phyloP scores from a whole-genome alignment of 2,888 invertebrate genomes.

The Amblyjoppa proteus region DNA sequence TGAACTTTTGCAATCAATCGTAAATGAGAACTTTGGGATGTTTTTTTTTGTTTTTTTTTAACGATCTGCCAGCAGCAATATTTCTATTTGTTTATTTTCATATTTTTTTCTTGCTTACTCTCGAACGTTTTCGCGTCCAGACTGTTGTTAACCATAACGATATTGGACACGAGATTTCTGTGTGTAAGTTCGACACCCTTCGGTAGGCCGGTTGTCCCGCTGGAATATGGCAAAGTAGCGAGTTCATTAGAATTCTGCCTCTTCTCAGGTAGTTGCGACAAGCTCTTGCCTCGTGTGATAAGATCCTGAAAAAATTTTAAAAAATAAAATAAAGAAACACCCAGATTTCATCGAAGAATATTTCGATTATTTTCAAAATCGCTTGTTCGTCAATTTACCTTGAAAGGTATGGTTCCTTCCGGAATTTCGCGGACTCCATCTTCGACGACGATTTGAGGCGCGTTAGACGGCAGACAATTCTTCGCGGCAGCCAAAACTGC shows the following conservation, averaged over 20 bases:
- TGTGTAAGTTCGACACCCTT: slow-evolving; percentile 87
- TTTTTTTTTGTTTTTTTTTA: not conserved
- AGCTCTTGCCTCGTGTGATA: slow-evolving; percentile 77
- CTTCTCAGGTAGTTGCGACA: slow-evolving; percentile 71
- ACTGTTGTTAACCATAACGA: slow-evolving; percentile 75
- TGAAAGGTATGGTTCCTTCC: slow-evolving; percentile 87
- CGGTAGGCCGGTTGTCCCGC: slow-evolving; percentile 88
- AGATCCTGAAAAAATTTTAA: slow-evolving; percentile 75
- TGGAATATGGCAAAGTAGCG: slow-evolving; percentile 87
- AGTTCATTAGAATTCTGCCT: slow-evolving; percentile 73
- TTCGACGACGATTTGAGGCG: slow-evolving; percentile 82
- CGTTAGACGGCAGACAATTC: slow-evolving; percentile 64
- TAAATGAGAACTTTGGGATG: not conserved
- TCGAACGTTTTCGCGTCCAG: slow-evolving; percentile 37
- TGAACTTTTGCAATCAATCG: not conserved
- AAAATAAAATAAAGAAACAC: not conserved
- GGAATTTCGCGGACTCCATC: slow-evolving; percentile 84
- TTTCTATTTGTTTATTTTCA: not conserved
- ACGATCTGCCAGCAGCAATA: not conserved
- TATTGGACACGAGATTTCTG: slow-evolving; percentile 86
- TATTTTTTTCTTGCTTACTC: slow-evolving; percentile 35
- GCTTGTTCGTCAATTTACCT: slow-evolving; percentile 78
- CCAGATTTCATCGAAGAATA: not conserved
- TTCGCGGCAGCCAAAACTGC: slow-evolving; percentile 84
- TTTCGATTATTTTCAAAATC: not conserved